Percentiles rank a stretch among this genome's conserved stretches.
These are phyloP conservation scores for Menura novaehollandiae DNA, from an alignment of 2,113 vertebrate genomes.

Conservation along the genomic window DNA sequence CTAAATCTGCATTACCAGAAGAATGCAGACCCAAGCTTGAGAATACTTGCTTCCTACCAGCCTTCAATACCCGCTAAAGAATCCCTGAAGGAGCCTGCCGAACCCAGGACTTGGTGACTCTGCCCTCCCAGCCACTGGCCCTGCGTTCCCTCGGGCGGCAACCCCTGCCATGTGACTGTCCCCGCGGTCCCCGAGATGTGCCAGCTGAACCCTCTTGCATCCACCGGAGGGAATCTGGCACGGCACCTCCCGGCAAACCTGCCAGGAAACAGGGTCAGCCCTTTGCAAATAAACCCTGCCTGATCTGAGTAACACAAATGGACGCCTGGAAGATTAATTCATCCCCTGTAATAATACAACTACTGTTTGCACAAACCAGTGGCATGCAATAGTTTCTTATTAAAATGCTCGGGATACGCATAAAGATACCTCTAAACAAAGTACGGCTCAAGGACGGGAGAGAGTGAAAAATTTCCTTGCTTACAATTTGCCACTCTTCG, in stretches of 20 bases:
- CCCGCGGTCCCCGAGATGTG: fast-evolving
- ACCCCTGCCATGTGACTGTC: neutral
- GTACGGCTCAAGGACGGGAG: neutral
- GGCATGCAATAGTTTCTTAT: constrained; percentile 21
- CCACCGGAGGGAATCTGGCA: neutral
- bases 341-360: constrained; percentile 34
- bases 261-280: constrained; percentile 54
- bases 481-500: neutral
- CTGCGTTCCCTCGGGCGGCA: neutral
- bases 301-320: constrained; percentile 41
- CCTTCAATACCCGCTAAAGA: neutral
- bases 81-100: neutral
- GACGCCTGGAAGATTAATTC: constrained; percentile 53
- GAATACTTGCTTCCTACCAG: neutral
- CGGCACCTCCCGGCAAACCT: neutral
- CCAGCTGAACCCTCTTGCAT: neutral
- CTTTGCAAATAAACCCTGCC: constrained; percentile 58
- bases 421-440: neutral
- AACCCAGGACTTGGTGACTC: neutral
- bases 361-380: constrained; percentile 50
- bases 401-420: neutral
- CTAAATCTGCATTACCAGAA: neutral
- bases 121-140: fast-evolving
- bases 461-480: neutral
- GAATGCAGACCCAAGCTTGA: neutral